phyloP scores from a whole-genome alignment of 2,113 vertebrate species.

The Eudyptes chrysolophus region DNA sequence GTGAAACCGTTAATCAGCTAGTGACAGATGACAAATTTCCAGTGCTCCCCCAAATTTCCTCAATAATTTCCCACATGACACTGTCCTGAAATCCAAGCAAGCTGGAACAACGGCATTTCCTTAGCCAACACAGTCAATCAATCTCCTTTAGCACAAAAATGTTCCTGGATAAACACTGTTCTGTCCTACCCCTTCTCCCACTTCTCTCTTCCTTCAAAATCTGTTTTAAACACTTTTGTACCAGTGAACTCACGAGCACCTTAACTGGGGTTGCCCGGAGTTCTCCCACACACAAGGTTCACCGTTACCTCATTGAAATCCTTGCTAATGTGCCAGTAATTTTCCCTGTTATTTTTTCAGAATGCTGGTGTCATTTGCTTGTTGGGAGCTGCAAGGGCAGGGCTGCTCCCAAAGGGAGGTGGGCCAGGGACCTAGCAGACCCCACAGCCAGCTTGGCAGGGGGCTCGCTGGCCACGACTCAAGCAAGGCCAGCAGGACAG shows the following conservation, averaged over 20 bases:
- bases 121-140: neutral
- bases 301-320: neutral
- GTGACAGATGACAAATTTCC: neutral
- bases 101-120: neutral
- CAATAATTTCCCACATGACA: neutral
- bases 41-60: neutral
- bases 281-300: neutral
- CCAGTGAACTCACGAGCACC: neutral
- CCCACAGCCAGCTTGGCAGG: neutral
- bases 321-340: neutral
- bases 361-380: too few species aligned
- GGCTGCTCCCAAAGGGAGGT: neutral
- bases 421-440: neutral
- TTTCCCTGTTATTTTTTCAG: neutral
- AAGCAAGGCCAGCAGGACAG: neutral
- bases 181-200: neutral
- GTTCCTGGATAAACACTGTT: accelerated
- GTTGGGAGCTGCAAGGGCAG: neutral
- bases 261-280: neutral
- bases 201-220: neutral
- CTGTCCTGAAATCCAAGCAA: neutral
- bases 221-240: too few species aligned
- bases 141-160: neutral
- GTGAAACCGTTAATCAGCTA: neutral
- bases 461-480: neutral